These are phyloP conservation scores for Leucophenga varia DNA, from an alignment of 1,140 invertebrate species.

Conservation along the genomic window DNA sequence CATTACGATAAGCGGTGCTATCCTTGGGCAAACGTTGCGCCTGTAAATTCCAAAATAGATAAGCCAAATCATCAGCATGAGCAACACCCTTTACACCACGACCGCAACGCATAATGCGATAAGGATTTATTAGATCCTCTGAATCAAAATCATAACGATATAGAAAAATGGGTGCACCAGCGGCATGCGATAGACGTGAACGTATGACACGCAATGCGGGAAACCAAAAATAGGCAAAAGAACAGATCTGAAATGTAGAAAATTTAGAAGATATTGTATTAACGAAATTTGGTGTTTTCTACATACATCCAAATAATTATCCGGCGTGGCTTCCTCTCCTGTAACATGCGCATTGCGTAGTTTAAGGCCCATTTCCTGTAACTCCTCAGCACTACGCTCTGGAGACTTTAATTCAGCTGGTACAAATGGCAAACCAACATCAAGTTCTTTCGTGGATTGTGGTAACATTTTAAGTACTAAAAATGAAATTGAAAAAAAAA, in stretches of 20 bases:
- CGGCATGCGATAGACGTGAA: slow-evolving; percentile 41
- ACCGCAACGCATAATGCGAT: slow-evolving; percentile 51
- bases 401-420: slow-evolving; percentile 28
- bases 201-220: slow-evolving; percentile 49
- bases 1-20: slow-evolving; percentile 48
- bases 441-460: slow-evolving; percentile 21
- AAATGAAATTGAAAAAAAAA: no score
- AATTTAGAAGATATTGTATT: not conserved
- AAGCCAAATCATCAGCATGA: slow-evolving; percentile 67
- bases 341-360: slow-evolving; percentile 34
- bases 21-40: slow-evolving; percentile 52
- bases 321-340: slow-evolving; percentile 28
- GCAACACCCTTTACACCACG: slow-evolving; percentile 55
- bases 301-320: slow-evolving; percentile 47
- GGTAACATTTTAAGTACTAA: not conserved
- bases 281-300: not conserved
- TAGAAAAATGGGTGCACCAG: slow-evolving; percentile 54
- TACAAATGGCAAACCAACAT: slow-evolving; percentile 31
- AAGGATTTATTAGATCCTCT: slow-evolving; percentile 36
- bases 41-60: slow-evolving; percentile 61
- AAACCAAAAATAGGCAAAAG: slow-evolving; percentile 49
- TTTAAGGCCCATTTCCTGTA: slow-evolving; percentile 21
- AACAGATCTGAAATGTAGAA: slow-evolving; percentile 32
- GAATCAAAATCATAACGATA: slow-evolving; percentile 58
- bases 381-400: slow-evolving; percentile 18